Evolutionary conservation across 2,888 invertebrate species (phyloP).

Genomic region (Lumbricus terrestris): DNA sequence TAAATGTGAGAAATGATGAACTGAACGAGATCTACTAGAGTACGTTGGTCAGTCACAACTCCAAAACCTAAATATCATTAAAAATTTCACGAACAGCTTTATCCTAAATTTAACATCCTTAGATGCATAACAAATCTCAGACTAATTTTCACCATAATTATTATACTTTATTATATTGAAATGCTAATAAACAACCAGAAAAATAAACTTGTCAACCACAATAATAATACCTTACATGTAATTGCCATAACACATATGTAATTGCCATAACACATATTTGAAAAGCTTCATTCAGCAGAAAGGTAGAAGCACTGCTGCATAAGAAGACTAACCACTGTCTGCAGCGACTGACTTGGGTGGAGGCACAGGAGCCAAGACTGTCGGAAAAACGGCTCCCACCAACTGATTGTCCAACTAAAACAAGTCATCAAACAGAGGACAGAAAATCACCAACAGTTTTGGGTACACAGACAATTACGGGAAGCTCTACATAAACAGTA

Average conservation of each 20-base stretch:
- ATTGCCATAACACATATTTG: not conserved
- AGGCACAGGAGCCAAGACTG: constrained; percentile 88
- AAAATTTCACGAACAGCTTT: not conserved
- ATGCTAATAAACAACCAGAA: not conserved
- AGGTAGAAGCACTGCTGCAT: not conserved
- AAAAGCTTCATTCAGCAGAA: not conserved
- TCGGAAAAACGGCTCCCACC: constrained; percentile 87
- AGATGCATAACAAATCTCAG: not conserved
- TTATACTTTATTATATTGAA: too few species aligned
- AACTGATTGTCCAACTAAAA: constrained; percentile 87
- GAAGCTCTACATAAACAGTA: too few species aligned
- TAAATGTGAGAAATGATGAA: not conserved
- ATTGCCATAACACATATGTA: too few species aligned
- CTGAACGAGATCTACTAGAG: not conserved
- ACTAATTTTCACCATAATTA: not conserved
- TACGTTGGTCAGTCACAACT: not conserved
- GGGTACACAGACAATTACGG: too few species aligned
- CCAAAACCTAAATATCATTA: not conserved
- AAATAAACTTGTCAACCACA: not conserved
- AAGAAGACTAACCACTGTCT: constrained; percentile 67
- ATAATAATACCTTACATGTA: not conserved
- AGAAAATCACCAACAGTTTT: not conserved
- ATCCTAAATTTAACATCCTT: not conserved
- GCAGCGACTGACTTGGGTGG: constrained; percentile 88
- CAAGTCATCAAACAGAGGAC: not conserved